A percentile compares a stretch with the other conserved stretches of the same genome.
Conservation (phyloP, 2,888 invertebrate species). For the Acleris laterana region DNA sequence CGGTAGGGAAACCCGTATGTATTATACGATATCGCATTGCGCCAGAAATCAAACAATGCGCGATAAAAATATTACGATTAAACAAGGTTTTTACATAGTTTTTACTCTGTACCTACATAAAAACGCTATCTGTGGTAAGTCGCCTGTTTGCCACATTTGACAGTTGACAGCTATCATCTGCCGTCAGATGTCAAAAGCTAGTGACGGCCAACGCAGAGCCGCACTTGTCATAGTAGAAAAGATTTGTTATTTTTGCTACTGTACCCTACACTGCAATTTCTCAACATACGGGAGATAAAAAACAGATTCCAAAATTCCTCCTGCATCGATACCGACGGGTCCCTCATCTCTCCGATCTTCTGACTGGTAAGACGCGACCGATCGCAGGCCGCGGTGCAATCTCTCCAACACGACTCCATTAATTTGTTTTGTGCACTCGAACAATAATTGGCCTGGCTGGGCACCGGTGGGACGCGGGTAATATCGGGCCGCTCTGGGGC, state of each 20-base stretch:
- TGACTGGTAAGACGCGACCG: slow-evolving; percentile 58
- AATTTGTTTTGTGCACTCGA: slow-evolving; percentile 19
- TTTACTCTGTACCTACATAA: too few species aligned
- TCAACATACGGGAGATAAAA: slow-evolving; percentile 33
- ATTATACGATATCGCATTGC: too few species aligned
- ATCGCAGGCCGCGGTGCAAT: background rate
- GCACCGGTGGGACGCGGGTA: background rate
- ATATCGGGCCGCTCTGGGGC: background rate
- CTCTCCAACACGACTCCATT: slow-evolving; percentile 18
- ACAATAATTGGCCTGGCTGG: slow-evolving; percentile 2
- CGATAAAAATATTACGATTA: too few species aligned
- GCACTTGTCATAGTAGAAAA: slow-evolving; percentile 20
- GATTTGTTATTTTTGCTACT: slow-evolving; percentile 17
- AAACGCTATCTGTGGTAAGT: too few species aligned
- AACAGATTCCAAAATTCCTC: slow-evolving; percentile 68
- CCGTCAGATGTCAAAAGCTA: background rate
- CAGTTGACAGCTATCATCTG: too few species aligned
- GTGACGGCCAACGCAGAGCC: slow-evolving; percentile 11
- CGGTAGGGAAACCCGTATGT: too few species aligned
- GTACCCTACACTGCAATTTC: slow-evolving; percentile 16
- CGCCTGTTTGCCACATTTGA: too few species aligned
- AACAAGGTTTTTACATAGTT: too few species aligned
- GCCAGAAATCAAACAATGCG: too few species aligned
- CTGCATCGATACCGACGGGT: slow-evolving; percentile 66
- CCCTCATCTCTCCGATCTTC: slow-evolving; percentile 67